Base-by-base conservation (phyloP, 2,113 vertebrate species). In the Anarrhichthys ocellatus region DNA sequence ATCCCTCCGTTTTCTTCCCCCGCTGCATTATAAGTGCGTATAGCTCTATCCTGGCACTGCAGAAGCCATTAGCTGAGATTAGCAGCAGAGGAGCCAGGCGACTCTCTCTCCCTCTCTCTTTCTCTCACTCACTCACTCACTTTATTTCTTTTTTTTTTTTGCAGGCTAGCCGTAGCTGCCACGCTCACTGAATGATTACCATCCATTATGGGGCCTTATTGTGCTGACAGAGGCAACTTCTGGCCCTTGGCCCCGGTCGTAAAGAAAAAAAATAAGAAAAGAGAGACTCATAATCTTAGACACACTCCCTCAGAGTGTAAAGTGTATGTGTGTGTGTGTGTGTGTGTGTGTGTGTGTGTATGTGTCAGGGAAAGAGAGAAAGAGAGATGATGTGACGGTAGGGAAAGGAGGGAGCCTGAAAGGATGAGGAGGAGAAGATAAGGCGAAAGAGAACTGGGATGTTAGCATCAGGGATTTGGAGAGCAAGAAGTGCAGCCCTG, bases 51-150 rank as follows among this genome's bases (percentile, higher is more conserved):
- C 72, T 90, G 92, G 87, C 91, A 88, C 91, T 88, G 92, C 90
- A 96, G 94, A 95, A 96, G 96, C 96, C 95, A 96, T 97, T 97
- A 96, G 94, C 93, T 92, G 94, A 96, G 96, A 97, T 98, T 97
- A 97, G 97, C 95, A 95, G 94, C 92, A 27, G 66, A 88, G 82
- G 77, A 90, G 88, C 88, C 81, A 81, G 71, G 67, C 76, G 52
- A 78, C 85, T 72, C 80, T 65, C 79, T 66, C 80, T 73, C 80
- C 24, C 78, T n/a, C 80, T 46, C 70, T 48, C 63, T 54, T 2
- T 8, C 38, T 38, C 76, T 75, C 61, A 38, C 71, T 52, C 64
- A 50, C 76, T 73, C 66, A 46, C 78, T 94, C 95, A 94, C 94
- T 94, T 73, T 76, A 76, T 94, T 94, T 94, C 48, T 95, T 27